Evolutionary conservation across 1,140 invertebrate species (phyloP).

Genomic region (Medauroidea extradentata): DNA sequence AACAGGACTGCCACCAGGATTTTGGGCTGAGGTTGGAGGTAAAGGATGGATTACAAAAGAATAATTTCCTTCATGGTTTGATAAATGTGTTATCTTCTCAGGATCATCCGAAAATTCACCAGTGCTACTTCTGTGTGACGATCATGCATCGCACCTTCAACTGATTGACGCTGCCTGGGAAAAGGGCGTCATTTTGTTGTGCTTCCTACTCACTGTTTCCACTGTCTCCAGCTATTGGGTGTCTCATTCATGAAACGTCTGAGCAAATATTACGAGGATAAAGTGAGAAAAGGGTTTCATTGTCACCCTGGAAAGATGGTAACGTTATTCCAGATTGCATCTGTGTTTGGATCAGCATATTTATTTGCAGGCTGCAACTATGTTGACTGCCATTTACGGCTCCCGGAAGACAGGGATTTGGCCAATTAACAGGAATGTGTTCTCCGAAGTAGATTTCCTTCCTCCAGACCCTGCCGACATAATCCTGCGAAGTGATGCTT

Average conservation of each 20-base stretch:
- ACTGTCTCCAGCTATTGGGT: constrained; percentile 41
- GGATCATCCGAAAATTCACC: too few relatives aligned
- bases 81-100: too few relatives aligned
- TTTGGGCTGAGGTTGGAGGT: too few relatives aligned
- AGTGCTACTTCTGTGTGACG: too few relatives aligned
- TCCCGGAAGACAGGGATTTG: constrained; percentile 18
- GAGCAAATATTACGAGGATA: constrained; percentile 39
- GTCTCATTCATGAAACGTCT: constrained; percentile 33
- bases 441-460: constrained; percentile 2
- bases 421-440: not conserved
- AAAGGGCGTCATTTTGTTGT: not conserved
- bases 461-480: not conserved
- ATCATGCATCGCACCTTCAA: too few relatives aligned
- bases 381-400: constrained; percentile 17
- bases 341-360: constrained; percentile 24
- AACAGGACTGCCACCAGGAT: too few relatives aligned
- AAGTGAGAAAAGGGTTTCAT: constrained; percentile 26
- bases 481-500: too few relatives aligned
- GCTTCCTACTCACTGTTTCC: constrained; percentile 34
- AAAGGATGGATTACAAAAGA: too few relatives aligned
- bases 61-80: too few relatives aligned
- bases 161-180: too few relatives aligned
- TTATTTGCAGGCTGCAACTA: constrained; percentile 24
- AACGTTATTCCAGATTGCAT: constrained; percentile 25
- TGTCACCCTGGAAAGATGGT: constrained; percentile 23